A percentile compares a stretch with the other conserved stretches of the same genome.
Evolutionary conservation across 92 coral and sea anemone genomes (phyloP).

Genomic region (Bergia sp.): DNA sequence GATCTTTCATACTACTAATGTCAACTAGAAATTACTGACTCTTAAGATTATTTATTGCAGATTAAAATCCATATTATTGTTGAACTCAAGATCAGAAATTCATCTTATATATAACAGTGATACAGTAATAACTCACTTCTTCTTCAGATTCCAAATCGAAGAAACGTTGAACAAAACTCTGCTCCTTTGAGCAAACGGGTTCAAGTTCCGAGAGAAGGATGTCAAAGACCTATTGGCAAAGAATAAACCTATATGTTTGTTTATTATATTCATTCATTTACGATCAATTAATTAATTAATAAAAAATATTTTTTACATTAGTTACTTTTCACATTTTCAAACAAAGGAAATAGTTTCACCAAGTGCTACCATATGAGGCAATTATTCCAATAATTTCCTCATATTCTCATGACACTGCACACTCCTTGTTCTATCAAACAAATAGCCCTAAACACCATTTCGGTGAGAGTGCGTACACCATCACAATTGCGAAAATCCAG

Average conservation of each 20-base stretch:
- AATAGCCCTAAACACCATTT: too few relatives aligned
- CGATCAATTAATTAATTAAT: too few relatives aligned
- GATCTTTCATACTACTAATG: neutral
- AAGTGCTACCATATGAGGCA: too few relatives aligned
- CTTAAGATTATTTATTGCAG: neutral
- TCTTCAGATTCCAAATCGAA: conserved; percentile 91
- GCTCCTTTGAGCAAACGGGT: conserved; percentile 97
- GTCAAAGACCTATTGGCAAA: conserved; percentile 80
- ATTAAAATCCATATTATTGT: neutral
- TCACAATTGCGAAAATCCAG: too few relatives aligned
- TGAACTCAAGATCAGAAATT: neutral
- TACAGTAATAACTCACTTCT: conserved; percentile 60
- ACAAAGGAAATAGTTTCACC: too few relatives aligned
- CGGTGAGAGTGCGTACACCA: too few relatives aligned
- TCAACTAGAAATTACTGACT: neutral
- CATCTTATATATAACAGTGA: neutral
- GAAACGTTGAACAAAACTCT: conserved; percentile 92
- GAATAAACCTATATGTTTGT: neutral
- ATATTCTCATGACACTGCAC: too few relatives aligned
- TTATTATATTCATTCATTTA: too few relatives aligned
- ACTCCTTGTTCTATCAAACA: too few relatives aligned
- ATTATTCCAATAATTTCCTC: too few relatives aligned
- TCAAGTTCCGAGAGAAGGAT: conserved; percentile 92
- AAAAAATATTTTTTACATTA: too few relatives aligned
- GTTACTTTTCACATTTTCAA: too few relatives aligned